Base-by-base conservation (phyloP, 2,113 vertebrate genomes). In the Elachura formosa region DNA sequence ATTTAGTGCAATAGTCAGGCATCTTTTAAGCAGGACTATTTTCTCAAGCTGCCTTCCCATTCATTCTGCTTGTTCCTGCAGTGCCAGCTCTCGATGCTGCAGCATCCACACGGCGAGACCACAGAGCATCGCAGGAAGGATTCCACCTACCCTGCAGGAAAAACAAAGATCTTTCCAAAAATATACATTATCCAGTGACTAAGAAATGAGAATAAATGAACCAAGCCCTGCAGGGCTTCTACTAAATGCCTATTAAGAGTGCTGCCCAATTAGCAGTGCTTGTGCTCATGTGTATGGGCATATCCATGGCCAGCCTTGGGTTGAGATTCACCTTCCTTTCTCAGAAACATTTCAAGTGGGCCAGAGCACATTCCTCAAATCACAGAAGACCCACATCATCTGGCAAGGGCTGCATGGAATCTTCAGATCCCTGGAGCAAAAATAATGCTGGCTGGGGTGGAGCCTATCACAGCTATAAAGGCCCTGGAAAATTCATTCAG, bases 91-190 rank as follows among this genome's bases (percentile, higher is more conserved):
- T 62, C 3, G 0, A 31, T 28, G 66, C 48, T 94, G 55, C 64
- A 54, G 67, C 75, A 12, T 63, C 79, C 28, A 48, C 0, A 0
- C 4, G 6, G 56, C 12, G 10, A 79, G 71, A 56, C 6, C 46
- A 14, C 58, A 61, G 45, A 69, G 46, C 38, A 54, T 20, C 0
- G 0, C 71, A 84, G 61, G 84, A 84, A 94, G 36, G 45, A 83
- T 76, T 86, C 79, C 56, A 83, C 87, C 75, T 77, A 67, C 91
- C 78, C 94, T 75, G n/a, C 75, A 94, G 95, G 91, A 94, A 93
- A 81, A 92, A 40, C 78, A 95, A 94, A 89, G 77, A 87, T 91
- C 66, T 63, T 94, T 90, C 68, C 33, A 84, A 93, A 91, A 96
- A 76, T 86, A 90, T 38, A 96, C 33, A 34, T 67, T 89, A 89